These are phyloP conservation scores for Dromococcyx pavoninus DNA, from an alignment of 2,797 vertebrate genomes.

Conservation along the genomic window DNA sequence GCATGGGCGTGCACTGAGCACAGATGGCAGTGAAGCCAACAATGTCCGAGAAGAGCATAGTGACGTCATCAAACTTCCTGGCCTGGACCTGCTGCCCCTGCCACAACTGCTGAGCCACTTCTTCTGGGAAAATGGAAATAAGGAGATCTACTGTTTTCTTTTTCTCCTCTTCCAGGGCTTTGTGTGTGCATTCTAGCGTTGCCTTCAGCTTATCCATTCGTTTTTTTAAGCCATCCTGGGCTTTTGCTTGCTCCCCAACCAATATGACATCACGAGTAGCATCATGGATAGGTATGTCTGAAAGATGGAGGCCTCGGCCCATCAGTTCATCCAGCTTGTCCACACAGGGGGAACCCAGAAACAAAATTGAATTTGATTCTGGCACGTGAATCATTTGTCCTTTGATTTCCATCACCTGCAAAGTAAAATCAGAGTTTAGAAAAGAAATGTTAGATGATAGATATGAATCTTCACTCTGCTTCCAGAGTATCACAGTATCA, in stretches of 20 bases:
- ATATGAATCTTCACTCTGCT: not conserved
- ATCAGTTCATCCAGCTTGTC: conserved; percentile 98
- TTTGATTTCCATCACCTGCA: conserved; percentile 97
- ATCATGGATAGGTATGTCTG: conserved; percentile 97
- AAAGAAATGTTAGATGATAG: not conserved
- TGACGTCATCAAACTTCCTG: conserved; percentile 96
- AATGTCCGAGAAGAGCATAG: conserved; percentile 99
- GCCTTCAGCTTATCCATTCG: conserved; percentile 98
- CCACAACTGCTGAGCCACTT: conserved; percentile 96
- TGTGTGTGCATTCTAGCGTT: conserved; percentile 92
- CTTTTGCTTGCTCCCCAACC: conserved; percentile 96
- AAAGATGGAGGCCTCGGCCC: conserved; percentile 94
- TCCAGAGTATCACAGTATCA: no score
- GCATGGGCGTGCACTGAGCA: conserved; percentile 97
- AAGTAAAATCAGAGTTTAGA: conserved; percentile 36
- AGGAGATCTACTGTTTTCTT: conserved; percentile 96
- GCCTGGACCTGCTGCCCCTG: conserved; percentile 94
- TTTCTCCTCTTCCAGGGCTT: conserved; percentile 96
- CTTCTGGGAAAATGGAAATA: conserved; percentile 96
- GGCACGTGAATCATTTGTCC: conserved; percentile 98
- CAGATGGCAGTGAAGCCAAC: conserved; percentile 98
- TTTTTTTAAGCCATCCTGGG: conserved; percentile 97
- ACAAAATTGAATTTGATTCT: conserved; percentile 92
- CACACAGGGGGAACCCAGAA: conserved; percentile 95
- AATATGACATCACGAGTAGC: conserved; percentile 95